Base-by-base conservation (phyloP, 1,140 invertebrate species). In the Copidosoma floridanum region DNA sequence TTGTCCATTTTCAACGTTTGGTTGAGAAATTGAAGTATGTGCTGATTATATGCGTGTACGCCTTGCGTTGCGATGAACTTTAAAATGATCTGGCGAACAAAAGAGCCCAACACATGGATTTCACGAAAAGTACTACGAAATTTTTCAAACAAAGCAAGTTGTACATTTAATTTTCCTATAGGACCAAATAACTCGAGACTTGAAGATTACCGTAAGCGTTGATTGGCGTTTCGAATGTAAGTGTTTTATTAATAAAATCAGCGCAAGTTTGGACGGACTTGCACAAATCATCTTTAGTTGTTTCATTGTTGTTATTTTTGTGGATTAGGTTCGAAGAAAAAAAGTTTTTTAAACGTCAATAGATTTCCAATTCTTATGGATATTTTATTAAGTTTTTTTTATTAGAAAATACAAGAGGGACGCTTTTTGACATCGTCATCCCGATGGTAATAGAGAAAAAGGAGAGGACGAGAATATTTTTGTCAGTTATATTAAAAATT, bases 201-300 rank as follows among this genome's bases (percentile, higher is more conserved):
- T 68, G 63, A 41, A 50, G 32, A 62, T 67, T 65, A 71, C 16
- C 65, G 57, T 64, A 65, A 70, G 65, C 61, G 64, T 61, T 71
- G 57, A 70, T 63, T 55, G 64, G 66, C 64, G 65, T 72, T n/a
- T 66, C 66, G 64, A 71, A 59, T 74, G 69, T 74, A 72, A 74
- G 71, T 71, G 71, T 74, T 74, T 74, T 73, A 73, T 66, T 74
- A 74, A 72, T 71, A 72, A 73, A 72, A 71, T 53, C 27, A 23
- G 40, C 24, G 50, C 41, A 57, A 57, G 54, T 37, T 21, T 26
- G 16, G n/a, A 46, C 8, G 38, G 43, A 23, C 56, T 51, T 51
- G 46, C 47, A n/a, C 24, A 40, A 47, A 26, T 58, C 35, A 58
- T 32, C 20, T 46, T 47, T 37, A 56, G 23, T 24, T 56, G n/a